Percentiles rank a stretch among this genome's conserved stretches.
These are phyloP conservation scores for Vulpes lagopus DNA, from an alignment of 2,113 vertebrate species.

Conservation along the genomic window DNA sequence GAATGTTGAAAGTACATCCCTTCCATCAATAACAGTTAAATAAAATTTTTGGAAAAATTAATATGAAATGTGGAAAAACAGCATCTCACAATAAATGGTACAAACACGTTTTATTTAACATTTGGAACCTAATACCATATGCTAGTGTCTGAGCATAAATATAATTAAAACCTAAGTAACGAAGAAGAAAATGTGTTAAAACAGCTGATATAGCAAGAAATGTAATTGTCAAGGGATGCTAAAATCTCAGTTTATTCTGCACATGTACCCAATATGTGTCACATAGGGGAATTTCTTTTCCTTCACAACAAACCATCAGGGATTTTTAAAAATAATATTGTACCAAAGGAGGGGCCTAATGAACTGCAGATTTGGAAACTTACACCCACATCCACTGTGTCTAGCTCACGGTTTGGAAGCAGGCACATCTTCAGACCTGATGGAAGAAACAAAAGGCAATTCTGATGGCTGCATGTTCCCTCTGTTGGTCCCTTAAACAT, in stretches of 20 bases:
- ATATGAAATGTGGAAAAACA: constrained; percentile 2
- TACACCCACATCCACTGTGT: no score
- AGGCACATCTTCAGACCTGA: background rate
- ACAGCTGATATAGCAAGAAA: constrained; percentile 59
- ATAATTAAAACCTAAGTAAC: constrained; percentile 57
- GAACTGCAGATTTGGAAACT: background rate
- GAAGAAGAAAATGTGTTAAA: constrained; percentile 56
- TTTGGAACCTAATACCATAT: background rate
- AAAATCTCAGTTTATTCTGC: constrained; percentile 50
- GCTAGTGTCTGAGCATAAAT: constrained; percentile 30
- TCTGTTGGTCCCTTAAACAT: no score
- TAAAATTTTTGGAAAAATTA: background rate
- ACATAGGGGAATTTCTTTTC: constrained; percentile 49
- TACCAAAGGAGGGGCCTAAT: constrained; percentile 1
- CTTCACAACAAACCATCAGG: background rate
- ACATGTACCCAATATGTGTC: constrained; percentile 47
- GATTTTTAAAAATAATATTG: constrained; percentile 36
- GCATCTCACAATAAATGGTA: background rate
- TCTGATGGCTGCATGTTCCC: no score
- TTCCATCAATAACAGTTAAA: background rate
- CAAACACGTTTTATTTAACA: constrained; percentile 20
- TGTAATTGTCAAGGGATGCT: constrained; percentile 7
- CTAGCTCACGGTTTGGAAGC: background rate
- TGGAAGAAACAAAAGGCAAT: background rate
- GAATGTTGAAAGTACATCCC: background rate